A percentile compares a stretch with the other conserved stretches of the same genome.
These are phyloP conservation scores for Ciconia nigra DNA, from an alignment of 2,797 vertebrate genomes.

Conservation along the genomic window DNA sequence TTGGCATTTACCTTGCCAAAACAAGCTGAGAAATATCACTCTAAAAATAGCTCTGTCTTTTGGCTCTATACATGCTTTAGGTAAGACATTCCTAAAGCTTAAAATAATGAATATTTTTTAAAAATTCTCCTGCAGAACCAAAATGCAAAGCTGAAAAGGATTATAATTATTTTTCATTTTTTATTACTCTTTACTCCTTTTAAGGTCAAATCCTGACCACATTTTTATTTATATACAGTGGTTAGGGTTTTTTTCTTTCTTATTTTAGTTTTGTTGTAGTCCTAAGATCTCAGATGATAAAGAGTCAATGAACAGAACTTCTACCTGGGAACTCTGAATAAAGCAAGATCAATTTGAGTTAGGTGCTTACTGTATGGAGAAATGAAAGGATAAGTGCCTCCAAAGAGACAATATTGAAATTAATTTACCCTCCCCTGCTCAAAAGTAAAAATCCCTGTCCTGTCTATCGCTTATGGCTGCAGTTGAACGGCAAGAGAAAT, in stretches of 20 bases:
- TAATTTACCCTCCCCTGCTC: not conserved
- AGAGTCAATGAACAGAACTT: not conserved
- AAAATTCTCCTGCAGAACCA: not conserved
- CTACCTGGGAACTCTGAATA: not conserved
- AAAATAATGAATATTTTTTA: not conserved
- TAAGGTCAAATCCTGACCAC: not conserved
- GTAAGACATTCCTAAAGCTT: not conserved
- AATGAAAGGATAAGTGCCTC: not conserved
- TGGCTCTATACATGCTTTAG: not conserved
- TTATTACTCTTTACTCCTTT: not conserved
- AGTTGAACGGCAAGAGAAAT: not conserved
- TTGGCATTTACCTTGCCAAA: not conserved
- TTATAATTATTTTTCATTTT: not conserved
- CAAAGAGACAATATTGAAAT: not conserved
- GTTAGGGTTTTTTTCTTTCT: not conserved
- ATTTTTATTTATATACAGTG: not conserved
- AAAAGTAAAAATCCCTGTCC: not conserved
- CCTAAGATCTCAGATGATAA: not conserved
- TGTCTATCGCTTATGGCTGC: not conserved
- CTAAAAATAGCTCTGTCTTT: slow-evolving; percentile 14
- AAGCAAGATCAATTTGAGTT: not conserved
- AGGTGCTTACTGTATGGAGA: not conserved
- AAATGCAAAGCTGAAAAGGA: not conserved
- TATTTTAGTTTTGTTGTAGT: not conserved
- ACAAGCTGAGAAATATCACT: not conserved